Evolutionary conservation across 2,797 vertebrate genomes (phyloP).

Genomic region (Semaprochilodus insignis): DNA sequence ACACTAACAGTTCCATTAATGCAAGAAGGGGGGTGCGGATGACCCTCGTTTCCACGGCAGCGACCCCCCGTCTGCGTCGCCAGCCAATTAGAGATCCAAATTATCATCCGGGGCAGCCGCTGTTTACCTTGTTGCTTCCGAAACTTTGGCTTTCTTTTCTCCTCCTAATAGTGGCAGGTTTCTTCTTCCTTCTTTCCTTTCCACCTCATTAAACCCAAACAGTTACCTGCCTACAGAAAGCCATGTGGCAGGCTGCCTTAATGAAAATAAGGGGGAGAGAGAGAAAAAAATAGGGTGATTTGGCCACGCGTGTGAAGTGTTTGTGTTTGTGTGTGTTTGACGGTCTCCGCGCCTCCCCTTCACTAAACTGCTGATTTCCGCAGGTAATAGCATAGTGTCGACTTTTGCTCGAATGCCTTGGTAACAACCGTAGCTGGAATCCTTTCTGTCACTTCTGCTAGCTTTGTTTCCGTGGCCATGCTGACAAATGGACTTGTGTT

Average conservation of each 20-base stretch:
- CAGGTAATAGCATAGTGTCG: constrained; percentile 78
- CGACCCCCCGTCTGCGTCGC: constrained; percentile 31
- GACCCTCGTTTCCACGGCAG: constrained; percentile 35
- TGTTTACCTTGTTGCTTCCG: constrained; percentile 64
- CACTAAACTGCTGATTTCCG: constrained; percentile 79
- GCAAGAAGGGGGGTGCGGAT: constrained; percentile 15
- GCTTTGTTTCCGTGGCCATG: background rate
- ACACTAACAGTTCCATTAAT: constrained; percentile 60
- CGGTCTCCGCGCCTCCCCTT: constrained; percentile 37
- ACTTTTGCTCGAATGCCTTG: constrained; percentile 68
- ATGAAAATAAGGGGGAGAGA: constrained; percentile 71
- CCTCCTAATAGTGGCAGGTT: constrained; percentile 62
- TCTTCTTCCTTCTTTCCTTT: constrained; percentile 67
- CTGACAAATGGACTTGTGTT: constrained; percentile 17
- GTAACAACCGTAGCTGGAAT: constrained; percentile 39
- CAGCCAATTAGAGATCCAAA: constrained; percentile 62
- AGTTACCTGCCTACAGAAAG: constrained; percentile 78
- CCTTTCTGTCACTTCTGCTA: constrained; percentile 19
- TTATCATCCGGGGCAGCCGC: constrained; percentile 54
- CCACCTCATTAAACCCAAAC: constrained; percentile 82
- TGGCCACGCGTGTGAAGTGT: constrained; percentile 60
- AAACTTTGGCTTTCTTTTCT: constrained; percentile 55
- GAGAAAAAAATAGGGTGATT: constrained; percentile 66
- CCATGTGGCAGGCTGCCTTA: constrained; percentile 72
- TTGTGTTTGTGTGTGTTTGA: constrained; percentile 20